Conservation (phyloP, 2,797 vertebrate genomes). For the Oryzias sinensis region DNA sequence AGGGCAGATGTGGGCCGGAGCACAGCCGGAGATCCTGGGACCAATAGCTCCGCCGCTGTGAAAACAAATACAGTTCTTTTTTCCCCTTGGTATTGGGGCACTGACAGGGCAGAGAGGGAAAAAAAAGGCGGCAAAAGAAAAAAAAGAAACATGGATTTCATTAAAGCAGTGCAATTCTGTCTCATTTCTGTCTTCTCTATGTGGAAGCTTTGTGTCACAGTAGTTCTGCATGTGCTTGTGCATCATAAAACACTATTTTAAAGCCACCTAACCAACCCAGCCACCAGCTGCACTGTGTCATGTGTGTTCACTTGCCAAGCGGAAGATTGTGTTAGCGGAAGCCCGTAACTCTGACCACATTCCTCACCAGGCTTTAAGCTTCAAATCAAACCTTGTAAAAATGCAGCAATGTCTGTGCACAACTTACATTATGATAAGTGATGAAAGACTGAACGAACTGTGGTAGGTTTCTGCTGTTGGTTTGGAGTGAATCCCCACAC, state of each 20-base stretch:
- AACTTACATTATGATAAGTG: constrained; percentile 58
- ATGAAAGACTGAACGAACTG: constrained; percentile 57
- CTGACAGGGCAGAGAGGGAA: constrained; percentile 21
- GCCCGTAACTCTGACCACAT: constrained; percentile 65
- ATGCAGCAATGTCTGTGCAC: constrained; percentile 36
- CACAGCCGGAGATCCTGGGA: constrained; percentile 56
- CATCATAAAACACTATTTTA: constrained; percentile 54
- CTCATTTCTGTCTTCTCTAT: constrained; percentile 12
- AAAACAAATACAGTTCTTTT: constrained; percentile 59
- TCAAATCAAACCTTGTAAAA: constrained; percentile 70
- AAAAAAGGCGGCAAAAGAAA: neutral
- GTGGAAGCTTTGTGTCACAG: constrained; percentile 25
- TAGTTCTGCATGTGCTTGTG: constrained; percentile 34
- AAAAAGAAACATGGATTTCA: constrained; percentile 11
- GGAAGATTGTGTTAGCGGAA: constrained; percentile 61
- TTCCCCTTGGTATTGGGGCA: constrained; percentile 25
- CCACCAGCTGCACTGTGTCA: constrained; percentile 62
- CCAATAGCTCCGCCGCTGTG: constrained; percentile 48
- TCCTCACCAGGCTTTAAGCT: constrained; percentile 44
- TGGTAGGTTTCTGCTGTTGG: constrained; percentile 53
- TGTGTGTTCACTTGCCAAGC: constrained; percentile 40
- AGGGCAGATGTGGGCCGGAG: constrained; percentile 63
- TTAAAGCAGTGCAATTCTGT: constrained; percentile 3
- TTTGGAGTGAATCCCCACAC: constrained; percentile 46
- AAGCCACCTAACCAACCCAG: constrained; percentile 59